Conservation (phyloP, 30 jellyfish, hydroid and myxozoan genomes). For the Nemopilema nomurai region DNA sequence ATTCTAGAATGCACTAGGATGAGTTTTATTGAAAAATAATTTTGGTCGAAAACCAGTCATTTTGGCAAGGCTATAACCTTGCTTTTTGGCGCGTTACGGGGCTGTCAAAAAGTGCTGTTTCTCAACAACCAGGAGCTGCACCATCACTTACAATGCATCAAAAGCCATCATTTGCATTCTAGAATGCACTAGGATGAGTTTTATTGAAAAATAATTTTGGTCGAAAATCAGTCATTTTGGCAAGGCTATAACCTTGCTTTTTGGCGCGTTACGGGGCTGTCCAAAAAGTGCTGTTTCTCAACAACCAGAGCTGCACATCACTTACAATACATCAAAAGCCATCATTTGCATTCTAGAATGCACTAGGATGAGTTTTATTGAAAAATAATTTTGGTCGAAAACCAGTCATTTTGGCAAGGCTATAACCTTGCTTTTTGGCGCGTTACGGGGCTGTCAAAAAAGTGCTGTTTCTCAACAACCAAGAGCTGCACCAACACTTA, state of each 20-base stretch:
- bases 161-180: no score
- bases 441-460: background rate
- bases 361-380: no score
- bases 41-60: background rate
- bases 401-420: background rate
- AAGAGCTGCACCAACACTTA: background rate
- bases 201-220: no score
- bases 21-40: background rate
- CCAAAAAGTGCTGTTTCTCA: no score
- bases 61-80: background rate
- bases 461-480: background rate
- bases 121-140: background rate
- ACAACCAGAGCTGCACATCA: no score
- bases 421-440: background rate
- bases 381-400: background rate
- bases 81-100: background rate
- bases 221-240: no score
- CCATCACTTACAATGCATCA: background rate
- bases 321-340: no score
- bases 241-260: no score
- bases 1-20: no score
- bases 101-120: background rate
- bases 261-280: no score
- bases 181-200: no score
- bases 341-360: no score